A percentile compares a stretch with the other conserved stretches of the same genome.
These are phyloP conservation scores for Macrosoma leucophasiata DNA, from an alignment of 2,888 invertebrate species.

Conservation along the genomic window DNA sequence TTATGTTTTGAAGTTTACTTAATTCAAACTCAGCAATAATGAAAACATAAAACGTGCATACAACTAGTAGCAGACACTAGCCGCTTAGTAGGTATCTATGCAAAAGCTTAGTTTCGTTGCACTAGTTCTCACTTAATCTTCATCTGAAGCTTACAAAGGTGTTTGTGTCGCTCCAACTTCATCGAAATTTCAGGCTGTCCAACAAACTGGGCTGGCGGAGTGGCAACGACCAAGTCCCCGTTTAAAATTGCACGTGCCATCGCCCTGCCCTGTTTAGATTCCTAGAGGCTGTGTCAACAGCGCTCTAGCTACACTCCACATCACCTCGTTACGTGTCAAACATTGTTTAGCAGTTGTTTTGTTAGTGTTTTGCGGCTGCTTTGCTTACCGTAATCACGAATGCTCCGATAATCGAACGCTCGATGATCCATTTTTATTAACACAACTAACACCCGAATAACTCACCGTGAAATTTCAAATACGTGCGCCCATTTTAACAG, in stretches of 20 bases:
- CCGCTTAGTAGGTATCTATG: too few relatives aligned
- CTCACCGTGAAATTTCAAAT: too few relatives aligned
- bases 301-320: conserved; percentile 49
- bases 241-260: conserved; percentile 64
- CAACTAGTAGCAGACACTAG: too few relatives aligned
- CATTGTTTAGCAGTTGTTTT: conserved; percentile 58
- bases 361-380: conserved; percentile 44
- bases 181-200: conserved; percentile 41
- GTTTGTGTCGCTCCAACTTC: too few relatives aligned
- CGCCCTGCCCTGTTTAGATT: conserved; percentile 45
- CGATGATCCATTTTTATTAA: too few relatives aligned
- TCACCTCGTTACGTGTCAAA: conserved; percentile 60
- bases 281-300: conserved; percentile 51
- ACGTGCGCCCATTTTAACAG: conserved; percentile 4
- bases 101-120: too few relatives aligned
- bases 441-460: too few relatives aligned
- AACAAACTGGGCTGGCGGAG: conserved; percentile 33
- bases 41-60: too few relatives aligned
- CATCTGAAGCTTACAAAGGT: too few relatives aligned
- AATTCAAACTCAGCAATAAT: too few relatives aligned
- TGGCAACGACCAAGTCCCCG: conserved; percentile 39
- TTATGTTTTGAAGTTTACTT: too few relatives aligned
- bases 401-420: conserved; percentile 28
- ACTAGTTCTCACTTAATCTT: too few relatives aligned
- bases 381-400: conserved; percentile 41